Base-by-base conservation (phyloP, 2,888 invertebrate species). In the Actias luna region DNA sequence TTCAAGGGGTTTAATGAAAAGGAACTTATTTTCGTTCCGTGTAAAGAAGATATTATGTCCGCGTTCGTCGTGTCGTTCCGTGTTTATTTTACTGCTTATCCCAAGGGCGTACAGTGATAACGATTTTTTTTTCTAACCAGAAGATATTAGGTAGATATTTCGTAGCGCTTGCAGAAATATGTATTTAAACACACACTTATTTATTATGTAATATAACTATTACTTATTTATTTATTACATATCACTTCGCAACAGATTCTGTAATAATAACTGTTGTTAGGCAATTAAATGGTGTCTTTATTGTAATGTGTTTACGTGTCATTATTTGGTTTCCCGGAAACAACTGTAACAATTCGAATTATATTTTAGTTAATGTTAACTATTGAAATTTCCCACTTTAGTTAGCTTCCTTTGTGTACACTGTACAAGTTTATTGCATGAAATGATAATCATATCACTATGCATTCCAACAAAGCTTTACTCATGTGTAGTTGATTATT, bases 21-120 rank as follows among this genome's bases (percentile, higher is more conserved):
- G 75, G 74, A 79, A 80, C 80, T 73, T 64, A 73, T 78, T 78
- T 71, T 76, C 77, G 77, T 78, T 77, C 67, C 62, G 66, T 65
- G 65, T 39, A 63, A 62, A 58, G 46, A 18, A 63, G 62, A 60
- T 66, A 64, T 62, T n/a, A 42, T 18, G 42, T 42, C n/a, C 42
- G 42, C n/a, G 42, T 42, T 18, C 42, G 42, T 7, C 70, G 68
- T 3, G 50, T 22, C 70, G 69, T 84, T 83, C 82, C 80, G 80
- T 83, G 74, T 86, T 81, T 84, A 77, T 77, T 78, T 78, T 76
- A 65, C 73, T 78, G 77, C 81, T 83, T 78, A 78, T 72, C 68
- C 72, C 77, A 80, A 82, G 80, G 78, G 80, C 78, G 78, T 73
- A 68, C 50, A 60, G 63, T 65, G 76, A 77, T 77, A 77, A 76